A percentile compares a stretch with the other conserved stretches of the same genome.
Conservation (phyloP, 2,113 vertebrate genomes). For the Tamias sibiricus region DNA sequence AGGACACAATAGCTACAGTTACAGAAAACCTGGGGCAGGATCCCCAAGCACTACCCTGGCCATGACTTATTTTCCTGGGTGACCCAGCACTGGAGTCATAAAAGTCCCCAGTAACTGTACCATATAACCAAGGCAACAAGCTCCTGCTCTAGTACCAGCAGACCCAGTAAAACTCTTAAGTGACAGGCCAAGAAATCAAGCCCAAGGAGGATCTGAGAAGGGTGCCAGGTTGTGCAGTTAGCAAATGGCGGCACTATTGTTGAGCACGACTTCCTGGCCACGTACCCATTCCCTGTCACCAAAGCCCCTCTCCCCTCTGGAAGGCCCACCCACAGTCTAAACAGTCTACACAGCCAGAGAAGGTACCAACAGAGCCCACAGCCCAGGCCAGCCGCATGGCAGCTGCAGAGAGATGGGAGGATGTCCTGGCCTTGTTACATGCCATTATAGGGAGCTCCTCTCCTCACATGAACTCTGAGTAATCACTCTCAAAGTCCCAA, state of each 20-base stretch:
- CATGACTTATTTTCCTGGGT: not conserved
- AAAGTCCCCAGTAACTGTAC: not conserved
- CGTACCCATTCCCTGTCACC: no score
- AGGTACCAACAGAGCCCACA: not conserved
- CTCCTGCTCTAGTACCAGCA: not conserved
- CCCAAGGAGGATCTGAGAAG: not conserved
- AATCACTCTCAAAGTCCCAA: not conserved
- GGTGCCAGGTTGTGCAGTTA: not conserved
- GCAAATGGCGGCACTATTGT: not conserved
- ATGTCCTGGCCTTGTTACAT: fast-evolving
- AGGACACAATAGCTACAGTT: not conserved
- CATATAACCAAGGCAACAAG: not conserved
- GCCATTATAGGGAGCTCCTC: not conserved
- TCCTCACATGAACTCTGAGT: not conserved
- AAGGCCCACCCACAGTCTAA: not conserved
- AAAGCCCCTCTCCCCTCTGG: not conserved
- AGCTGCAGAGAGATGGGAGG: not conserved
- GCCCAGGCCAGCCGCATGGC: not conserved
- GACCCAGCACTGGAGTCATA: fast-evolving
- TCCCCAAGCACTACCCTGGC: not conserved
- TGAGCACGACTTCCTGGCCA: not conserved
- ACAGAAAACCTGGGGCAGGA: not conserved
- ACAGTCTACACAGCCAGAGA: not conserved
- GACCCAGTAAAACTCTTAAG: not conserved
- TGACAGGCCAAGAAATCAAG: not conserved